Evolutionary conservation across 2,797 vertebrate genomes (phyloP), one percentile per base, ranked within the genome.

Genomic region (Ptychobarbus kaznakovi): DNA sequence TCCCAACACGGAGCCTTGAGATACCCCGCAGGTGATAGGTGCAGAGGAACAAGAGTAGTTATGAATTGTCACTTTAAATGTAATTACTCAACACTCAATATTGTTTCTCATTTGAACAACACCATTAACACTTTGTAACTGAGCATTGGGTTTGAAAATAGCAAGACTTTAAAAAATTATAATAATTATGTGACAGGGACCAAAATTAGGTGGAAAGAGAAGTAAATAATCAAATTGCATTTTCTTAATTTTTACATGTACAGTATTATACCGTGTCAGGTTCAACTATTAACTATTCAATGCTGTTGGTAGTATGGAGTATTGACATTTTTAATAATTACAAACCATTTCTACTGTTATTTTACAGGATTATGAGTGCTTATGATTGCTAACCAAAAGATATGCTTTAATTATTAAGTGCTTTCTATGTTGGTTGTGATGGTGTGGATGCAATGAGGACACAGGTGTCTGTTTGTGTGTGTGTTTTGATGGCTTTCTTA

Each of bases 401-500:
- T n/a, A 4, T 58, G 13, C n/a, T 69, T 51, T 20, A 78, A 77
- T 25, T 4, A 10, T 40, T 42, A 16, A 58, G 32, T 42, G 44
- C 12, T 49, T 38, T 42, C 16, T 25, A 6, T 6, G 42, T 49
- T 35, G 22, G n/a, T 3, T 25, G 13, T 6, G 18, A 82, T 61
- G 4, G 1, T 20, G 68, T n/a, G 28, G 68, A 49, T 74, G 56
- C 7, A 65, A 3, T 16, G 5, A 74, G 69, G 38, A 7, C 38
- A 32, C 13, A 18, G 4, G 20, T 56, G 35, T 22, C 12, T 86
- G 49, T 72, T 66, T 42, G 7, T 42, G 42, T 42, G 42, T 10
- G 44, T 82, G 56, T 82, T 76, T 56, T 66, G 72, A 69, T 76
- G 61, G 25, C 49, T 42, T 77, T 53, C 49, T 70, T 78, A 56